Evolutionary conservation across 2,797 vertebrate species (phyloP).

Genomic region (Acipenser ruthenus): DNA sequence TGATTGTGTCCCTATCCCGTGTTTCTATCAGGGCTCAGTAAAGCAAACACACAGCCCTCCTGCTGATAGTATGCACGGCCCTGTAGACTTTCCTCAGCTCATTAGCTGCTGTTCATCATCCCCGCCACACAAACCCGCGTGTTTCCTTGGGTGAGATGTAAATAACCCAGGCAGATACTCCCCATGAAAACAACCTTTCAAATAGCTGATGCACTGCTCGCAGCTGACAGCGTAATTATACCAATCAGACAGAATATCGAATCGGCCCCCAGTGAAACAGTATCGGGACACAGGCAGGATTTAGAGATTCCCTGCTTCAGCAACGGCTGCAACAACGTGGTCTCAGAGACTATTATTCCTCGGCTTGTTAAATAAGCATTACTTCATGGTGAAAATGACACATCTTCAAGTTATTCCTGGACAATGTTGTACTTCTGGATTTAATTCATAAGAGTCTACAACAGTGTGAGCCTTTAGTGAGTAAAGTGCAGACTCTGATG

Average conservation of each 20-base stretch:
- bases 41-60: not conserved
- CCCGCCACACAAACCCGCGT: not conserved
- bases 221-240: not conserved
- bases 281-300: too few species aligned
- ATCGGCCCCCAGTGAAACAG: too few species aligned
- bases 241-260: not conserved
- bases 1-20: constrained; percentile 45
- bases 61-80: not conserved
- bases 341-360: too few species aligned
- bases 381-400: too few species aligned
- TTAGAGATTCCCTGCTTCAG: too few species aligned
- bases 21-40: constrained; percentile 13
- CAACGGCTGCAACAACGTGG: too few species aligned
- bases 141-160: not conserved
- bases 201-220: constrained; percentile 1
- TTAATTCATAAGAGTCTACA: too few species aligned
- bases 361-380: too few species aligned
- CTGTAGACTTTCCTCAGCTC: not conserved
- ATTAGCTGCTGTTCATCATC: not conserved
- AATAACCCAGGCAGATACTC: not conserved
- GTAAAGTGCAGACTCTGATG: too few species aligned
- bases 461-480: too few species aligned
- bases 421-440: too few species aligned
- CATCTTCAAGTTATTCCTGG: too few species aligned
- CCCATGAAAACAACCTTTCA: not conserved